A percentile compares a stretch with the other conserved stretches of the same genome.
Conservation (phyloP, 2,113 vertebrate genomes). For the Thunnus maccoyii region DNA sequence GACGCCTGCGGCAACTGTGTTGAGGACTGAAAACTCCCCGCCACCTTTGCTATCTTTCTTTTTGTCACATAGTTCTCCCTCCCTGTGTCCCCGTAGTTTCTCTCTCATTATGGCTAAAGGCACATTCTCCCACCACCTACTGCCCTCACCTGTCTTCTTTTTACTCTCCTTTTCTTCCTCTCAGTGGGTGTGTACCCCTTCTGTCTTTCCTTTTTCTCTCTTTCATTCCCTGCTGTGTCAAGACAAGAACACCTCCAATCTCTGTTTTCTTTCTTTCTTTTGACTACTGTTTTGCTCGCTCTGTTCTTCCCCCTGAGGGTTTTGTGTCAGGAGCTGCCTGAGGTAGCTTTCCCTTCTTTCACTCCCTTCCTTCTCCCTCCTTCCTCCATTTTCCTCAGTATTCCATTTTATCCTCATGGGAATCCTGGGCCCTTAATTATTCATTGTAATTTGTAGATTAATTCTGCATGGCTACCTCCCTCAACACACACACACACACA, state of each 20-base stretch:
- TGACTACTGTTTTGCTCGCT: constrained; percentile 30
- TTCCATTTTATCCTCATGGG: constrained; percentile 60
- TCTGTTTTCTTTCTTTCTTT: constrained; percentile 26
- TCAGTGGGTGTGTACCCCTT: not conserved
- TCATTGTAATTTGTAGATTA: constrained; percentile 80
- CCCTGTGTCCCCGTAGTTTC: not conserved
- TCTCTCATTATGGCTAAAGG: not conserved
- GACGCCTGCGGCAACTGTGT: constrained; percentile 30
- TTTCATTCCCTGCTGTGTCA: not conserved
- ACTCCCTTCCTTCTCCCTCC: not conserved
- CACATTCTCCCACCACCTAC: not conserved
- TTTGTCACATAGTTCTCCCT: constrained; percentile 9
- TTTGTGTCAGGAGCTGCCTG: constrained; percentile 39
- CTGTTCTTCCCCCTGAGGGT: constrained; percentile 23
- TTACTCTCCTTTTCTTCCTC: not conserved
- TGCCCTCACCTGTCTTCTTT: not conserved
- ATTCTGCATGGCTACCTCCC: constrained; percentile 71
- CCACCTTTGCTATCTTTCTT: constrained; percentile 5
- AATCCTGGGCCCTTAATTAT: constrained; percentile 81
- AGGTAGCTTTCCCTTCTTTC: constrained; percentile 28
- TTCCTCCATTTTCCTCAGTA: constrained; percentile 35
- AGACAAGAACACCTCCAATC: constrained; percentile 36
- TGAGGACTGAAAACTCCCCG: constrained; percentile 6
- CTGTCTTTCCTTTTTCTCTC: not conserved
- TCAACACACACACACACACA: constrained; percentile 31